A percentile compares a stretch with the other conserved stretches of the same genome.
Conservation (phyloP, 2,888 invertebrate genomes). For the Volucella inanis region DNA sequence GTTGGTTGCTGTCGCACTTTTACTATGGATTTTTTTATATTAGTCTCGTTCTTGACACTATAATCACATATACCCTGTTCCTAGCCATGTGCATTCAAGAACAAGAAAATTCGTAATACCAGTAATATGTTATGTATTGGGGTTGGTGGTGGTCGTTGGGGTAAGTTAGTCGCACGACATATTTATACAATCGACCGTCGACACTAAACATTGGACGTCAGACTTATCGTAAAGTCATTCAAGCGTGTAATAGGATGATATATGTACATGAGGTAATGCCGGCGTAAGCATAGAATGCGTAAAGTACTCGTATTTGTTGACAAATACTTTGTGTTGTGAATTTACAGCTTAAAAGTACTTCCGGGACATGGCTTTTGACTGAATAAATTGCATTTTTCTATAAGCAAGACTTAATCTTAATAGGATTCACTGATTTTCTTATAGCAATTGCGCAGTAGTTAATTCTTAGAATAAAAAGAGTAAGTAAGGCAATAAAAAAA, state of each 20-base stretch:
- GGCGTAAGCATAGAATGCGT: conserved; percentile 43
- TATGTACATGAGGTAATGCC: conserved; percentile 13
- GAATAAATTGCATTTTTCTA: no score
- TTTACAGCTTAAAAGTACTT: no score
- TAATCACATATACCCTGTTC: neutral
- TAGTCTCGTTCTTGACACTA: neutral
- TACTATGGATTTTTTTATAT: neutral
- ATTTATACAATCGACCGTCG: no score
- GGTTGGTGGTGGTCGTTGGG: neutral
- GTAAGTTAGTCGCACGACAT: neutral
- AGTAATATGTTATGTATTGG: no score
- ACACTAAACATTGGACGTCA: neutral
- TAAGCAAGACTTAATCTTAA: no score
- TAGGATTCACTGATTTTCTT: no score
- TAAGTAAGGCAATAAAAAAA: no score
- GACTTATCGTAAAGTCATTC: conserved; percentile 30
- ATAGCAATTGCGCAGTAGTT: no score
- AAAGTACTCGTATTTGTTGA: conserved; percentile 42
- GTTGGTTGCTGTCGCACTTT: neutral
- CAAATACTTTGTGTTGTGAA: conserved; percentile 1
- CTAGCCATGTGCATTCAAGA: no score
- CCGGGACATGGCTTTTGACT: no score
- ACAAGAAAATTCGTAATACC: no score
- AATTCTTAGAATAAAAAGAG: no score
- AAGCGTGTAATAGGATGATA: conserved; percentile 38